Evolutionary conservation across 2,888 invertebrate species (phyloP), one percentile per base, ranked within the genome.

Genomic region (Cordylochernes scorpioides): DNA sequence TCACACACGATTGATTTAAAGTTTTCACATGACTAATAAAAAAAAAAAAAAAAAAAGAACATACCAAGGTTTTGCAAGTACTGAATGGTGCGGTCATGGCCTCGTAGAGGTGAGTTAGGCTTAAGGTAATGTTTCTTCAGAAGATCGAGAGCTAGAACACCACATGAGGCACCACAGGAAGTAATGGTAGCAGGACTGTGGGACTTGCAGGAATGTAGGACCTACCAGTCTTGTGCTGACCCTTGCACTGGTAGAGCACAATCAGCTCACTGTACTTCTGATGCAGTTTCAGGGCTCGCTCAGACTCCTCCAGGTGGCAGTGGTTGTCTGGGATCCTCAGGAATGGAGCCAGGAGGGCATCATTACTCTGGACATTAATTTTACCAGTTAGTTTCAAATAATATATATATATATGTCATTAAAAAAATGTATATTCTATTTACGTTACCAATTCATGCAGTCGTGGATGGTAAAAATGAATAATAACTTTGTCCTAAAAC

Each of bases 241-340:
- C 78, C 53, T 86, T 88, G 1, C 74, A 77, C 53, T 88, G 77
- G 53, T 94, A 97, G 17, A 97, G 59, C 45, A 94, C 84, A 40
- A 91, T 82, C 1, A 97, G 61, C 51, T 97, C 94, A 38, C 71
- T 73, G 48, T 71, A 71, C 52, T 88, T 91, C 30, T 75, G 69
- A 51, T 77, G 68, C 46, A 72, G 71, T 39, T 72, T 65, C 18
- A 97, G 57, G 2, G 77, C 75, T 45, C 70, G 67, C 49, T 94
- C 94, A 0, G 86, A 74, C 56, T 94, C 94, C 30, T 77, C 78
- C 13, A 91, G 55, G 41, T 88, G 78, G 47, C 91, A 91, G 49
- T 80, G 71, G 53, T 91, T 64, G 46, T 63, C 62, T 30, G 54
- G 80, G 12, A 82, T 58, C 2, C 94, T 67, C 15, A 97, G 58